Evolutionary conservation across 2,888 invertebrate species (phyloP).

Genomic region (Amblyteles armatorius): DNA sequence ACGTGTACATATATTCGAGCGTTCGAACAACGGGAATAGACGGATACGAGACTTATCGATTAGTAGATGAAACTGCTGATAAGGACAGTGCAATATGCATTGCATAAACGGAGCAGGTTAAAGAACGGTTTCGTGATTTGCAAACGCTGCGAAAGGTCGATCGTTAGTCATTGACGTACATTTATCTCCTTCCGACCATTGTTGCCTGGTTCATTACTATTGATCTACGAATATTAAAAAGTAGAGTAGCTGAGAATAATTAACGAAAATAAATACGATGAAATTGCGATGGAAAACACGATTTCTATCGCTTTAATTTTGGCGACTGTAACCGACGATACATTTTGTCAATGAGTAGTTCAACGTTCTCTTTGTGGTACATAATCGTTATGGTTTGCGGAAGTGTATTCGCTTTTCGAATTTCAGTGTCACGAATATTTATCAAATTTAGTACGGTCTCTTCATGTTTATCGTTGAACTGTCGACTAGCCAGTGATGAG

Average conservation of each 20-base stretch:
- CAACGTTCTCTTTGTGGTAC: no score
- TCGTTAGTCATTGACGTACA: not conserved
- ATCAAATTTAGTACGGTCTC: no score
- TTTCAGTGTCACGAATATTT: no score
- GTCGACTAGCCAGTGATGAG: no score
- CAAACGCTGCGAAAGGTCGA: slow-evolving; percentile 3
- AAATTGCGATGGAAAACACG: not conserved
- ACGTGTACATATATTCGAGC: not conserved
- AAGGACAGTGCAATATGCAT: slow-evolving; percentile 4
- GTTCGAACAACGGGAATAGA: not conserved
- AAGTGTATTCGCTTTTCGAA: no score
- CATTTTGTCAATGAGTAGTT: not conserved
- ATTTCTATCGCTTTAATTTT: not conserved
- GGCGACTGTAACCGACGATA: not conserved
- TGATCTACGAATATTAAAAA: not conserved
- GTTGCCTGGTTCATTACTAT: not conserved
- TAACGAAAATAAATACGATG: not conserved
- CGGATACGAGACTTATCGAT: slow-evolving; percentile 29
- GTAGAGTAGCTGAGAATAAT: not conserved
- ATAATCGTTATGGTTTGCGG: no score
- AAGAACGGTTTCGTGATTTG: not conserved
- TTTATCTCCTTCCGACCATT: not conserved
- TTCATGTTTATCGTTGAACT: no score
- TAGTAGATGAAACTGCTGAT: slow-evolving; percentile 17
- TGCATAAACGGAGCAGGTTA: not conserved